Conservation (phyloP, 2,888 invertebrate species). For the Caenorhabditis japonica region DNA sequence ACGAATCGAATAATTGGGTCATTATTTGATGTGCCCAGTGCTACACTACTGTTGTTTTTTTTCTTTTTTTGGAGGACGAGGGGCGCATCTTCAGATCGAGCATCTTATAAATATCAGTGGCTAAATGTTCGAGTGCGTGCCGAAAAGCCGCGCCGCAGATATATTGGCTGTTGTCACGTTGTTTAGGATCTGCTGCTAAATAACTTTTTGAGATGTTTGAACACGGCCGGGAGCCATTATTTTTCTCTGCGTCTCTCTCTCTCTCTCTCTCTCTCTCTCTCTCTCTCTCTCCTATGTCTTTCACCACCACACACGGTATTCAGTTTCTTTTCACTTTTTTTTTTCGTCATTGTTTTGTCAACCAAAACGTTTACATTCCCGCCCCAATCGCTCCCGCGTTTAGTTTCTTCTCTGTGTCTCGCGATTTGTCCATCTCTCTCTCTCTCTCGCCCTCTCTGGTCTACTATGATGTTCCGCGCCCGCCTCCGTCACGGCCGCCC, state of each 20-base stretch:
- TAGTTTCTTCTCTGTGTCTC: constrained; percentile 38
- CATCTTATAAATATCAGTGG: too few relatives aligned
- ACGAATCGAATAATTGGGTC: constrained; percentile 16
- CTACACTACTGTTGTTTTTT: not conserved
- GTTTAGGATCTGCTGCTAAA: not conserved
- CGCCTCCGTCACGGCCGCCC: constrained; percentile 23
- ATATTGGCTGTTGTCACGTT: constrained; percentile 52
- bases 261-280: constrained; percentile 1
- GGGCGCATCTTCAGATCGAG: too few relatives aligned
- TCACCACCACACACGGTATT: constrained; percentile 37
- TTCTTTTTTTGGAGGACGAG: too few relatives aligned
- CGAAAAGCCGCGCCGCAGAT: constrained; percentile 19
- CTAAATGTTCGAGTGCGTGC: not conserved
- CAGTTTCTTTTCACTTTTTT: constrained; percentile 41
- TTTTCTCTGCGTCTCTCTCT: constrained; percentile 20
- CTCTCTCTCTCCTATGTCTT: constrained; percentile 1
- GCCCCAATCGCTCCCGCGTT: constrained; percentile 23
- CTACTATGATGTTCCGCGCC: constrained; percentile 31
- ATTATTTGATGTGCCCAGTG: constrained; percentile 11
- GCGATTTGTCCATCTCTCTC: constrained; percentile 18
- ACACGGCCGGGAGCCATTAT: constrained; percentile 42
- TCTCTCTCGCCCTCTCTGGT: too few relatives aligned
- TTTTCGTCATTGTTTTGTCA: constrained; percentile 45
- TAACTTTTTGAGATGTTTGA: constrained; percentile 40
- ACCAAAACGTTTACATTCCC: constrained; percentile 44